Percentiles rank a stretch among this genome's conserved stretches.
Conservation (phyloP, 2,888 invertebrate genomes). For the Eremobia ochroleuca region DNA sequence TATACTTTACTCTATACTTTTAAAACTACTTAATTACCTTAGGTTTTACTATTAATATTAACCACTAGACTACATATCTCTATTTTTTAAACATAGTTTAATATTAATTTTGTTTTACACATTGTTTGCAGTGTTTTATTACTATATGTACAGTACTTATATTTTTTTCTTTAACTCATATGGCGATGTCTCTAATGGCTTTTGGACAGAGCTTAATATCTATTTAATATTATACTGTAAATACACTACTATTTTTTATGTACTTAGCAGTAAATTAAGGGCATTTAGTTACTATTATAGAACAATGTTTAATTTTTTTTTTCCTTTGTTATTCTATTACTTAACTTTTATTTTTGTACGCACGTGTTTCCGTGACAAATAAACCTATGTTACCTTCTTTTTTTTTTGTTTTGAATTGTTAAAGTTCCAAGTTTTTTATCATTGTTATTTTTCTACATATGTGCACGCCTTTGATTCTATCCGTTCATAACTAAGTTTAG, state of each 20-base stretch:
- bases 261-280: not conserved
- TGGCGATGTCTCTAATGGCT: not conserved
- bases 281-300: not conserved
- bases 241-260: constrained; percentile 3
- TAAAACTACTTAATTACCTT: not conserved
- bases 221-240: not conserved
- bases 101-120: not conserved
- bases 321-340: not conserved
- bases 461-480: not conserved
- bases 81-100: not conserved
- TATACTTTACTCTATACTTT: not conserved
- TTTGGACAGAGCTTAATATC: not conserved
- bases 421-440: no score
- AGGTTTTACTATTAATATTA: not conserved
- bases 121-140: not conserved
- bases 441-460: no score
- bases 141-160: constrained; percentile 2
- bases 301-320: not conserved
- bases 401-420: not conserved
- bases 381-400: not conserved
- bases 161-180: not conserved
- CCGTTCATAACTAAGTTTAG: not conserved
- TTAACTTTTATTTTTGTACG: not conserved
- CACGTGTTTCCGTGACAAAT: not conserved
- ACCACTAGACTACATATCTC: not conserved